phyloP scores from a whole-genome alignment of 2,888 invertebrate genomes.

The Aleiodes alternator region DNA sequence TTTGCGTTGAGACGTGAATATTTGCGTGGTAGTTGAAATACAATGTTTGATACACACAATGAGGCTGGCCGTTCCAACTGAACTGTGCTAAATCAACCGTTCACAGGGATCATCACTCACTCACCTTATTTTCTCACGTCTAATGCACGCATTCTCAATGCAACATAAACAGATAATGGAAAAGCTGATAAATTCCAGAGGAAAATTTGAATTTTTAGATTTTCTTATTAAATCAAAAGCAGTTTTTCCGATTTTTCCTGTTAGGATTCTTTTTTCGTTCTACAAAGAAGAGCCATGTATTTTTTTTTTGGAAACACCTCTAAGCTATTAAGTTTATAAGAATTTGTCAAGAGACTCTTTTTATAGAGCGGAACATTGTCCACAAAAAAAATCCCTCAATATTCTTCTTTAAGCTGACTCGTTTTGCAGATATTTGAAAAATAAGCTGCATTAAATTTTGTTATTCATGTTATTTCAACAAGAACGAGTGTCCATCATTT shows the following conservation, averaged over 20 bases:
- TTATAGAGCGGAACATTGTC: no score
- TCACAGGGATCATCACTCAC: constrained; percentile 1
- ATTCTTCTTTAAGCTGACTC: not conserved
- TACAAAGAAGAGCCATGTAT: no score
- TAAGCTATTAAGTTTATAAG: not conserved
- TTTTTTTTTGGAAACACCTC: no score
- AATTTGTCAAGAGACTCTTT: no score
- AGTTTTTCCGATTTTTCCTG: no score
- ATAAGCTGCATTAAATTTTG: not conserved
- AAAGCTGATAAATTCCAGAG: no score
- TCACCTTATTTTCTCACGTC: not conserved
- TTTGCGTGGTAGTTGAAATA: constrained; percentile 54
- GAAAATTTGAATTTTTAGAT: no score
- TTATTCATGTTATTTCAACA: no score
- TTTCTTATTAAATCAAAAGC: no score
- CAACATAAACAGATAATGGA: not conserved
- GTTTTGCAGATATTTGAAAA: not conserved
- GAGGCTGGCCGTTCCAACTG: not conserved
- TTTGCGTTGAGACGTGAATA: not conserved
- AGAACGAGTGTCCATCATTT: not conserved
- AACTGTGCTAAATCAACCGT: constrained; percentile 21
- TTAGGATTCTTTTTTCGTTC: no score
- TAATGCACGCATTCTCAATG: not conserved
- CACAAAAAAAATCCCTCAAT: not conserved
- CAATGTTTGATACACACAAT: constrained; percentile 8